These are phyloP conservation scores for Philaethria dido DNA, from an alignment of 2,888 invertebrate genomes.

Conservation along the genomic window DNA sequence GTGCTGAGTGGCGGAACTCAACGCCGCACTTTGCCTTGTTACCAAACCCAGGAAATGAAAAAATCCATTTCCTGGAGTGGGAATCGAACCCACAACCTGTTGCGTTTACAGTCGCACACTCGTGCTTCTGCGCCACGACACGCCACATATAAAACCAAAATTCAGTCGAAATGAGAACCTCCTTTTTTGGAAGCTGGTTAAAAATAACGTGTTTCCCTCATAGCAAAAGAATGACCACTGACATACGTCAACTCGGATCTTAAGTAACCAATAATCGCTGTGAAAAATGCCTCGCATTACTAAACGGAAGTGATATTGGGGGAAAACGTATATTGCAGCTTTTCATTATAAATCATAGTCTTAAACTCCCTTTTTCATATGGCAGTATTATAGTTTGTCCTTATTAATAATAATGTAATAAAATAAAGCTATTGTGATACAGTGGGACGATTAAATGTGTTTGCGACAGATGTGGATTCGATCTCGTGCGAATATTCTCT, in stretches of 20 bases:
- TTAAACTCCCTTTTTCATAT: slow-evolving; percentile 1
- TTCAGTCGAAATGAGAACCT: no score
- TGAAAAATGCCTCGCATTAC: slow-evolving; percentile 53
- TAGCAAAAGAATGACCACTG: slow-evolving; percentile 20
- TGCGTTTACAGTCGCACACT: no score
- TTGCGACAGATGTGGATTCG: no score
- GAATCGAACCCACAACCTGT: no score
- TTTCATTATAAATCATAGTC: slow-evolving; percentile 13
- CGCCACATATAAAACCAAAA: no score
- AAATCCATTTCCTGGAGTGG: no score
- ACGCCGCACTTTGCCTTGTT: no score
- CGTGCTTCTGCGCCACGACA: no score
- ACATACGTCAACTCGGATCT: slow-evolving; percentile 45
- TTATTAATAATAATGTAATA: slow-evolving; percentile 7
- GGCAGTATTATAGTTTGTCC: neutral
- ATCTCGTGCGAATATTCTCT: no score
- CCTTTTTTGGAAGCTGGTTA: no score
- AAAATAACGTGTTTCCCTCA: neutral
- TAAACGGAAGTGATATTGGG: slow-evolving; percentile 19
- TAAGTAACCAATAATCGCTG: slow-evolving; percentile 49
- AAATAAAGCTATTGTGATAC: neutral
- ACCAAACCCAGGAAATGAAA: no score
- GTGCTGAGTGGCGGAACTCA: no score
- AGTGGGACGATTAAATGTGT: neutral
- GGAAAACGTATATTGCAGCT: slow-evolving; percentile 6